Conservation (phyloP, 2,797 vertebrate genomes). For the Phrynocephalus forsythii region DNA sequence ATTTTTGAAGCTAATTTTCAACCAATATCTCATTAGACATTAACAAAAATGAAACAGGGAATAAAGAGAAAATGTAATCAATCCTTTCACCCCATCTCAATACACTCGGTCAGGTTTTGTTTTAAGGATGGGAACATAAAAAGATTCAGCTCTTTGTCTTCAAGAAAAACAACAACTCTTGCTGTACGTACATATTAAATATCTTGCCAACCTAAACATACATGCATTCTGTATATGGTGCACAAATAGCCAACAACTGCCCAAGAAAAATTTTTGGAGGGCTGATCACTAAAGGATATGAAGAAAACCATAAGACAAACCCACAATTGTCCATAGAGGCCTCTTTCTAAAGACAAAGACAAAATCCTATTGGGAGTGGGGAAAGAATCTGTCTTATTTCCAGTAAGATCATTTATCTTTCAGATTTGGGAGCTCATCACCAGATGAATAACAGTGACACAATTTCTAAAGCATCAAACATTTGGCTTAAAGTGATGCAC, state of each 20-base stretch:
- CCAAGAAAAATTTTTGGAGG: slow-evolving; percentile 64
- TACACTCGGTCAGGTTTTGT: slow-evolving; percentile 64
- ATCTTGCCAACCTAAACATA: slow-evolving; percentile 54
- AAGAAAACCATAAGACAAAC: slow-evolving; percentile 38
- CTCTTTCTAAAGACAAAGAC: slow-evolving; percentile 82
- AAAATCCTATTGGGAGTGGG: slow-evolving; percentile 77
- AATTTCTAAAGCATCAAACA: slow-evolving; percentile 77
- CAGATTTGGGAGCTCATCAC: slow-evolving; percentile 75
- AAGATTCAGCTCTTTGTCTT: slow-evolving; percentile 73
- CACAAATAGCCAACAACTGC: slow-evolving; percentile 46
- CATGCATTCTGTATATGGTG: slow-evolving; percentile 69
- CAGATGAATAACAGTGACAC: slow-evolving; percentile 68
- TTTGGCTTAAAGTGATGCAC: slow-evolving; percentile 76
- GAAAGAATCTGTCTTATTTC: slow-evolving; percentile 77
- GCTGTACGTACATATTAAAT: slow-evolving; percentile 50
- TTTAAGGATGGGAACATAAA: slow-evolving; percentile 60
- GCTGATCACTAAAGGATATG: slow-evolving; percentile 64
- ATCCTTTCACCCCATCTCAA: slow-evolving; percentile 60
- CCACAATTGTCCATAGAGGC: slow-evolving; percentile 77
- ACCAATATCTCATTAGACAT: slow-evolving; percentile 64
- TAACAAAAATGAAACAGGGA: slow-evolving; percentile 51
- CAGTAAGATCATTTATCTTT: slow-evolving; percentile 79
- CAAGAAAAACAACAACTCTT: slow-evolving; percentile 64
- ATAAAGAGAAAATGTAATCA: slow-evolving; percentile 59
- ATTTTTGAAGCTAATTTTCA: slow-evolving; percentile 69